These are phyloP conservation scores for Psilopogon haemacephalus DNA, from an alignment of 2,113 vertebrate genomes.

Conservation along the genomic window DNA sequence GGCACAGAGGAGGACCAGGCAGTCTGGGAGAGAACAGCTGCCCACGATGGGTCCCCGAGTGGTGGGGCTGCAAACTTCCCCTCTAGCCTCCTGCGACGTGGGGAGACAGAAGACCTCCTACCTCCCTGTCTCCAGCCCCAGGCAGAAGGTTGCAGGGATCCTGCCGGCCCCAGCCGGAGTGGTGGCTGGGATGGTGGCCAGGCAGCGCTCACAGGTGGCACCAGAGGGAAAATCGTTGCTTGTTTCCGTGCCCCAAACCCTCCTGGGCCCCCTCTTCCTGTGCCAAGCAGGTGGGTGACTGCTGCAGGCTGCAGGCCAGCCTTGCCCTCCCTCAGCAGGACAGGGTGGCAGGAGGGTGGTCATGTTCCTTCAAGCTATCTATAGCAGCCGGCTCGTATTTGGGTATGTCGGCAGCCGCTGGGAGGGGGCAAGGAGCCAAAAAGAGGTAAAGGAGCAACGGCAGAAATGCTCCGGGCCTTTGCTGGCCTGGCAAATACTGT, in stretches of 20 bases:
- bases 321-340: background rate
- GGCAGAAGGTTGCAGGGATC: background rate
- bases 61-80: background rate
- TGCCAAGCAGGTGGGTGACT: background rate
- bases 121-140: background rate
- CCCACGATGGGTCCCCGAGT: background rate
- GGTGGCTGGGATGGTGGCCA: background rate
- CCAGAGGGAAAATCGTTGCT: background rate
- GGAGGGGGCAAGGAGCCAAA: background rate
- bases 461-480: background rate
- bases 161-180: background rate
- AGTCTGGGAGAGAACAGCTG: background rate
- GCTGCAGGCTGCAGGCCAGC: background rate
- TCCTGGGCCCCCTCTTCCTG: too few species aligned
- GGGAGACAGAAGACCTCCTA: background rate
- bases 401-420: background rate
- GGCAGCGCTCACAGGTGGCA: background rate
- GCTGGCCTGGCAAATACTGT: accelerated
- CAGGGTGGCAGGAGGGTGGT: background rate
- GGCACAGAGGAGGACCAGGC: background rate
- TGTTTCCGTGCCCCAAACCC: background rate
- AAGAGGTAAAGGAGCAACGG: background rate
- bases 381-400: background rate
- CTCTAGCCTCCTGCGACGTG: background rate
- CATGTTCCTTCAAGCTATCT: background rate